These are phyloP conservation scores for Arctia plantaginis DNA, from an alignment of 2,888 invertebrate species.

Conservation along the genomic window DNA sequence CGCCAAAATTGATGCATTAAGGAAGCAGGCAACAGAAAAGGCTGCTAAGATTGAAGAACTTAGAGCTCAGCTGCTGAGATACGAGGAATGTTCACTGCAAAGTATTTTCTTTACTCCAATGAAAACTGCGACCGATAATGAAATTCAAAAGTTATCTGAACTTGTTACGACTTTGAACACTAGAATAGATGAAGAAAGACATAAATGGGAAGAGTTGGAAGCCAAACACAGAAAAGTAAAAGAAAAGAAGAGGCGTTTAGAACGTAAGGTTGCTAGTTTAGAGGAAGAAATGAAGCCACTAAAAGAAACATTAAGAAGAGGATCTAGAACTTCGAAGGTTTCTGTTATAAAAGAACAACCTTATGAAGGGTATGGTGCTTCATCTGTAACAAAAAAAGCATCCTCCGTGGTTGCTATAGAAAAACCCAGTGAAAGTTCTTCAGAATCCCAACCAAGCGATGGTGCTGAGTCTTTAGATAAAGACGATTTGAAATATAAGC, in stretches of 20 bases:
- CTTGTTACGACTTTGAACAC: constrained; percentile 85
- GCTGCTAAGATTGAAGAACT: constrained; percentile 80
- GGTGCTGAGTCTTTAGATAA: constrained; percentile 68
- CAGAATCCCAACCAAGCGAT: constrained; percentile 63
- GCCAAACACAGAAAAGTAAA: constrained; percentile 83
- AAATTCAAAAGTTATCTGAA: constrained; percentile 87
- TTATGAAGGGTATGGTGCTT: constrained; percentile 49
- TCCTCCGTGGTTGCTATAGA: constrained; percentile 61
- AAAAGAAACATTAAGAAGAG: constrained; percentile 62
- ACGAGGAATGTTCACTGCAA: constrained; percentile 81
- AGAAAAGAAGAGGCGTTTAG: constrained; percentile 79
- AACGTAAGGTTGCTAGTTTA: constrained; percentile 63
- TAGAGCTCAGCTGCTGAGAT: constrained; percentile 75
- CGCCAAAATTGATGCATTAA: constrained; percentile 81
- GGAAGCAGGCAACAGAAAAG: constrained; percentile 80
- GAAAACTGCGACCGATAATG: constrained; percentile 87
- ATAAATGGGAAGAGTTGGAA: constrained; percentile 87
- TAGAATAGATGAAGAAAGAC: constrained; percentile 87
- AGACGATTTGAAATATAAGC: constrained; percentile 77
- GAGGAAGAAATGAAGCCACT: constrained; percentile 66
- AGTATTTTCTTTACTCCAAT: constrained; percentile 83
- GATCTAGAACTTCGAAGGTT: constrained; percentile 67
- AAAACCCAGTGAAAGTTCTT: constrained; percentile 67
- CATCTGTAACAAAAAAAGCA: constrained; percentile 60
- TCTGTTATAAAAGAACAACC: constrained; percentile 60